phyloP scores from a whole-genome alignment of 2,888 invertebrate species.

The Mechanitis mazaeus region DNA sequence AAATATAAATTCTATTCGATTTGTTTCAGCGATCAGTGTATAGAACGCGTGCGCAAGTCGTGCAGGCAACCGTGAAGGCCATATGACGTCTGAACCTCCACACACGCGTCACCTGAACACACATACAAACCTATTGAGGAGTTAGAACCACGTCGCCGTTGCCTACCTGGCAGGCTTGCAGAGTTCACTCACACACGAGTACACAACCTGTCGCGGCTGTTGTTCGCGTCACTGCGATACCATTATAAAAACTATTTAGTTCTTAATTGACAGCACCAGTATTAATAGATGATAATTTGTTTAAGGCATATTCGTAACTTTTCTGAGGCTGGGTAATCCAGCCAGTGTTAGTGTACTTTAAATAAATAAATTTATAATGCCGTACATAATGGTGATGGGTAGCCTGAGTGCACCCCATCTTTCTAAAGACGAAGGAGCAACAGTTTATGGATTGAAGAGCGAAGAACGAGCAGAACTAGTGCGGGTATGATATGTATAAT shows the following conservation, averaged over 20 bases:
- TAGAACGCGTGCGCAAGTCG: conserved; percentile 41
- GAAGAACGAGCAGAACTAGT: conserved; percentile 57
- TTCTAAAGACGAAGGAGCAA: conserved; percentile 67
- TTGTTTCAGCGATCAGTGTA: conserved; percentile 10
- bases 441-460: conserved; percentile 68
- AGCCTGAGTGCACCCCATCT: conserved; percentile 64
- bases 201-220: conserved; percentile 46
- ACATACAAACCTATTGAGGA: conserved; percentile 29
- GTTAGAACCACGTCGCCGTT: conserved; percentile 24
- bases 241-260: conserved; percentile 15
- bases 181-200: conserved; percentile 59
- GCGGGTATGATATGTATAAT: conserved; percentile 33
- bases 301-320: conserved; percentile 7
- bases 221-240: conserved; percentile 41
- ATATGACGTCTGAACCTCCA: conserved; percentile 43
- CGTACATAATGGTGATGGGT: conserved; percentile 73
- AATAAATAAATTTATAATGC: conserved; percentile 46
- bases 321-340: conserved; percentile 8
- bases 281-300: conserved; percentile 14
- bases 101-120: conserved; percentile 38
- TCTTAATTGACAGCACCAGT: neutral
- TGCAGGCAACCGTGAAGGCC: conserved; percentile 65
- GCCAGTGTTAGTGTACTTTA: conserved; percentile 15
- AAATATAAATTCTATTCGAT: conserved; percentile 6
- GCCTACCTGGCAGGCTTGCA: conserved; percentile 43